Conservation (phyloP, 1,140 invertebrate species). For the Ostrea denselamellosa region DNA sequence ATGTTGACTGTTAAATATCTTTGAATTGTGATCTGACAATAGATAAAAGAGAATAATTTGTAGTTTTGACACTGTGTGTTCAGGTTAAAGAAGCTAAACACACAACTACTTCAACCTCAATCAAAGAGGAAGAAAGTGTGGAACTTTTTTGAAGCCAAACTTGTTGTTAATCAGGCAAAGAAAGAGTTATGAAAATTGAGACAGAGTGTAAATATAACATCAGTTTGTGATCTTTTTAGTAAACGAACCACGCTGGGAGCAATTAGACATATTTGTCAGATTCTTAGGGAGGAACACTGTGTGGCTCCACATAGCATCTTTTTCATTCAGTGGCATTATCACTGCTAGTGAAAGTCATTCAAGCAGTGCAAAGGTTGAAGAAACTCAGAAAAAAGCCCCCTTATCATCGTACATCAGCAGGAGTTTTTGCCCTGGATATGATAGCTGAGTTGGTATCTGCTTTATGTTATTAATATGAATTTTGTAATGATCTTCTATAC, state of each 20-base stretch:
- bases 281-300: not conserved
- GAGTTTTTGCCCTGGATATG: not conserved
- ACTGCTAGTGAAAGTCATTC: conserved; percentile 5
- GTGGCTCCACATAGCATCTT: not conserved
- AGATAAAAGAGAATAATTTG: conserved; percentile 30
- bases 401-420: conserved; percentile 9
- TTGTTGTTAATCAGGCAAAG: conserved; percentile 32
- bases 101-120: conserved; percentile 4
- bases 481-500: not conserved
- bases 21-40: conserved; percentile 30
- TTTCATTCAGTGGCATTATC: conserved; percentile 32
- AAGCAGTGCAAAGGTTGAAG: not conserved
- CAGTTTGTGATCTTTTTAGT: conserved; percentile 20
- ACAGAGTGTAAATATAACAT: conserved; percentile 4
- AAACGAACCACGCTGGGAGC: not conserved
- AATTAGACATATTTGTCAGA: conserved; percentile 35
- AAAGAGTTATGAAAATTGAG: conserved; percentile 38
- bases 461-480: conserved; percentile 32
- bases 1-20: conserved; percentile 40
- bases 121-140: not conserved
- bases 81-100: conserved; percentile 23
- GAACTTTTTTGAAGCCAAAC: conserved; percentile 7
- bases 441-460: conserved; percentile 12
- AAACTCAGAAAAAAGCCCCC: not conserved
- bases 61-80: conserved; percentile 1